These are phyloP conservation scores for Apocheima hispidaria DNA, from an alignment of 2,888 invertebrate species.

Conservation along the genomic window DNA sequence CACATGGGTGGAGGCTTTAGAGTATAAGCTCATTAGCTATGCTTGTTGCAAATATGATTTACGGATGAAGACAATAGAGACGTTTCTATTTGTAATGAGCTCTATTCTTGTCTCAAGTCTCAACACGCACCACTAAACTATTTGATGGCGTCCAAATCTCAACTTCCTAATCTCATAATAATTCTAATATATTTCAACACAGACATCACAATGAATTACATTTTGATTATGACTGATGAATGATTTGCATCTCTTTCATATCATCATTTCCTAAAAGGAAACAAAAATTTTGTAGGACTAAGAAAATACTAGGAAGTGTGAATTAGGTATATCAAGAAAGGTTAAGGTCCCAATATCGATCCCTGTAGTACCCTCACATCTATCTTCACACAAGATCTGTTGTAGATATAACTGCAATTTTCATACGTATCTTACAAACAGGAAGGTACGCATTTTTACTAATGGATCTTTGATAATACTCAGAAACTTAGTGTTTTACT, in stretches of 20 bases:
- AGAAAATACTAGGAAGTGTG: too few species aligned
- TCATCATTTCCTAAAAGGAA: too few species aligned
- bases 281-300: too few species aligned
- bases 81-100: constrained; percentile 24
- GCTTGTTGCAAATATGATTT: constrained; percentile 25
- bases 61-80: constrained; percentile 18
- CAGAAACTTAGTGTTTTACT: too few species aligned
- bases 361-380: neutral
- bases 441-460: too few species aligned
- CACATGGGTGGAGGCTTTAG: constrained; percentile 15
- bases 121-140: neutral
- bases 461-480: too few species aligned
- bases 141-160: neutral
- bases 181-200: neutral
- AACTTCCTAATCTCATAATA: constrained; percentile 4
- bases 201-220: neutral
- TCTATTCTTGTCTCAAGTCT: constrained; percentile 2
- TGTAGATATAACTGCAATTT: too few species aligned
- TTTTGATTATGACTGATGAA: neutral
- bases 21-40: constrained; percentile 22
- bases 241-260: too few species aligned
- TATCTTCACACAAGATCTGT: too few species aligned
- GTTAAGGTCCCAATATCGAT: neutral
- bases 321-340: neutral
- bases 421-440: too few species aligned